A percentile compares a stretch with the other conserved stretches of the same genome.
Conservation (phyloP, 1,140 invertebrate genomes). For the Hyles euphorbiae region DNA sequence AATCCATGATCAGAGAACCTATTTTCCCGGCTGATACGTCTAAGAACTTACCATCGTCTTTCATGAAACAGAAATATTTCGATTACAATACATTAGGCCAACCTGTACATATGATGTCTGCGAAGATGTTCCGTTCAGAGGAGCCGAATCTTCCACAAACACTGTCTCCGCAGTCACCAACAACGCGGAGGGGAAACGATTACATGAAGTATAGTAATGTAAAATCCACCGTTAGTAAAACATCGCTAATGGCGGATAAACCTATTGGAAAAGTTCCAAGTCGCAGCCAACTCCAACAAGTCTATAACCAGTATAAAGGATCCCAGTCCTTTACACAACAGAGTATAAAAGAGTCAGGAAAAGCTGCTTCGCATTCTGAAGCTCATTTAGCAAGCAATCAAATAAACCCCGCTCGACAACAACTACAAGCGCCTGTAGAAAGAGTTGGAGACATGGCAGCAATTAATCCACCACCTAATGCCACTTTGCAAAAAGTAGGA, state of each 20-base stretch:
- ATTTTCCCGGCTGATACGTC: slow-evolving; percentile 48
- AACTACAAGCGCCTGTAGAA: slow-evolving; percentile 35
- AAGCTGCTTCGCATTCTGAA: slow-evolving; percentile 39
- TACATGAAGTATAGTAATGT: slow-evolving; percentile 39
- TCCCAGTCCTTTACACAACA: slow-evolving; percentile 57
- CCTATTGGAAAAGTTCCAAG: slow-evolving; percentile 35
- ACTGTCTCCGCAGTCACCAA: slow-evolving; percentile 40
- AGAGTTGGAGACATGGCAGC: slow-evolving; percentile 42
- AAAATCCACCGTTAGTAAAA: slow-evolving; percentile 57
- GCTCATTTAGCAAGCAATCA: slow-evolving; percentile 35
- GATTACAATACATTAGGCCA: slow-evolving; percentile 59
- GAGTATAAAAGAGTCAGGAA: slow-evolving; percentile 29
- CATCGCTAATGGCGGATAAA: slow-evolving; percentile 40
- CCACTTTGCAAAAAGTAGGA: slow-evolving; percentile 16
- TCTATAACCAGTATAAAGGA: slow-evolving; percentile 61
- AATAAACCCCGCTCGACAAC: slow-evolving; percentile 4
- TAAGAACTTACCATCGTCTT: slow-evolving; percentile 17
- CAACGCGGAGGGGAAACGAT: slow-evolving; percentile 20
- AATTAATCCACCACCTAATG: slow-evolving; percentile 25
- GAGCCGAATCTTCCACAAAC: slow-evolving; percentile 49
- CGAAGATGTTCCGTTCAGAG: slow-evolving; percentile 29
- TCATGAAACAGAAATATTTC: slow-evolving; percentile 24
- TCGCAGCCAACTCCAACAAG: slow-evolving; percentile 52
- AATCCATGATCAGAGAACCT: slow-evolving; percentile 39
- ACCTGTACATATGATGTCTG: slow-evolving; percentile 42